Base-by-base conservation (phyloP, 1,140 invertebrate species). In the Triops cancriformis region DNA sequence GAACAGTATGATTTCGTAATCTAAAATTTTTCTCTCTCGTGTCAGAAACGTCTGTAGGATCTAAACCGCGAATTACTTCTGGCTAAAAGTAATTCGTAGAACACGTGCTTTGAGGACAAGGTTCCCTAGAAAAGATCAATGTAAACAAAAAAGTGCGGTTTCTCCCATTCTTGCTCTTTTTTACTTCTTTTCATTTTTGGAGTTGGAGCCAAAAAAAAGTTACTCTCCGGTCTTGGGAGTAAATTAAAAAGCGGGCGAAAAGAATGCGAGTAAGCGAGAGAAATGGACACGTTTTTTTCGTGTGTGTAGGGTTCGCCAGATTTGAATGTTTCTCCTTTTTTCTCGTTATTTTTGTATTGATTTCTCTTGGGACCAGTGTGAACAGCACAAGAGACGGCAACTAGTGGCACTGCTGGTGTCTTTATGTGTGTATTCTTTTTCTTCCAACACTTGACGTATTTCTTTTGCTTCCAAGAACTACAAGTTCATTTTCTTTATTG, bases 291-390 rank as follows among this genome's bases (percentile, higher is more conserved):
- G 43, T 5, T 18, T 64, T 64, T 64, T 64, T 37, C 31, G 31
- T 37, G 31, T 37, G 7, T 64, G n/a, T 64, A 64, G 51, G 51
- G 51, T 64, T 64, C 51, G n/a, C 51, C 51, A 64, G 51, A 64
- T 64, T 64, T 64, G 51, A 64, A 64, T 64, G 51, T 64, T 64
- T 64, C 51, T 64, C 23, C 23, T 64, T 64, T 64, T 64, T 64
- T 64, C 51, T 64, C 51, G 51, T 64, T 64, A 64, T 64, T 64
- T 64, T 64, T 64, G 51, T 64, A 64, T 64, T 64, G 51, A 64
- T 64, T 64, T 64, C 51, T 64, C 51, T 64, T 18, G n/a, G 23
- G 51, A 64, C 51, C 10, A 18, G 51, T 18, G 51, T 9, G n/a
- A 64, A 64, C 51, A 64, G 23, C 51, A 64, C 51, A 14, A 64